Conservation (phyloP, 2,888 invertebrate species). For the Lottia gigantea region DNA sequence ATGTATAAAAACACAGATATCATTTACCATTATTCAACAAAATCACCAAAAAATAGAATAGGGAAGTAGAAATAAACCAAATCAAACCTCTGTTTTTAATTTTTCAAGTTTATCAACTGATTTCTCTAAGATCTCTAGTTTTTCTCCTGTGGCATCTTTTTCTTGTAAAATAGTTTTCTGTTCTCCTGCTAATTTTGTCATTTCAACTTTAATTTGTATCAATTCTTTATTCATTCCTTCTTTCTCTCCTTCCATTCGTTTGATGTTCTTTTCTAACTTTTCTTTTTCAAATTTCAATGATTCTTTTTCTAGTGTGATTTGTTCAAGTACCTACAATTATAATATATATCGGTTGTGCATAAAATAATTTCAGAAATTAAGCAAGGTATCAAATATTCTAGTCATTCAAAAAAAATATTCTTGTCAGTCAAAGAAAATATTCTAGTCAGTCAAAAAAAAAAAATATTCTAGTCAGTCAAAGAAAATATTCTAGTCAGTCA, state of each 20-base stretch:
- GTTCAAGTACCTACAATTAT: constrained; percentile 36
- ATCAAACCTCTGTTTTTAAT: constrained; percentile 43
- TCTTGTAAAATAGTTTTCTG: constrained; percentile 33
- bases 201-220: constrained; percentile 45
- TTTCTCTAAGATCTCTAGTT: constrained; percentile 41
- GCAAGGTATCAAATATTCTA: too few relatives aligned
- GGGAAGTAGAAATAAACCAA: too few relatives aligned
- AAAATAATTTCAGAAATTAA: too few relatives aligned
- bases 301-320: constrained; percentile 53
- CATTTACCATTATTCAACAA: too few relatives aligned
- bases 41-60: too few relatives aligned
- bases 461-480: too few relatives aligned
- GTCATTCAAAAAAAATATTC: too few relatives aligned
- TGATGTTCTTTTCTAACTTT: constrained; percentile 52
- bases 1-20: too few relatives aligned
- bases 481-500: too few relatives aligned
- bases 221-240: constrained; percentile 48
- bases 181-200: constrained; percentile 41
- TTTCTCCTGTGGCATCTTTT: constrained; percentile 37
- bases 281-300: constrained; percentile 60
- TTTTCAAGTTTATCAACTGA: constrained; percentile 42
- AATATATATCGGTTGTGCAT: neutral
- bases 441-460: too few relatives aligned
- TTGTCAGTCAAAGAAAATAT: too few relatives aligned
- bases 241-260: constrained; percentile 51